Conservation (phyloP, 2,888 invertebrate genomes). For the Lasioglossum vierecki region DNA sequence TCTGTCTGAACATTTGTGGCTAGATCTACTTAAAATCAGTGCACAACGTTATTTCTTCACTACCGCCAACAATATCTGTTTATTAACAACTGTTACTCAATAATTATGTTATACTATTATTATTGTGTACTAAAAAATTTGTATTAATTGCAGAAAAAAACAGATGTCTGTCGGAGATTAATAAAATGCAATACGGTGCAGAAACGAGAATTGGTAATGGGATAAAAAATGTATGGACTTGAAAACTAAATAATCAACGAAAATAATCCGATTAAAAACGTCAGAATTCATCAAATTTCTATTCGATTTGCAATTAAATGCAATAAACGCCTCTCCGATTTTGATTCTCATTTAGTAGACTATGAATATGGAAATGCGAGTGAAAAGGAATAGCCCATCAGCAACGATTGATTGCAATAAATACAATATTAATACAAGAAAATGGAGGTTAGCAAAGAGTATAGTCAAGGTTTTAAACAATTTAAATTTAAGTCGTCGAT, state of each 20-base stretch:
- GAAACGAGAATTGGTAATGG: background rate
- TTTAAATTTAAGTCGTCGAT: background rate
- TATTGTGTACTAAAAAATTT: background rate
- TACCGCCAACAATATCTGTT: too few species aligned
- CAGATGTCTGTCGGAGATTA: background rate
- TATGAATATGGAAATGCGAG: background rate
- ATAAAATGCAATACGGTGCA: background rate
- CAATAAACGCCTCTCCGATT: background rate
- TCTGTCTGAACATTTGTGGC: background rate
- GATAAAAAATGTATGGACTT: background rate
- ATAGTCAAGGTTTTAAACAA: background rate
- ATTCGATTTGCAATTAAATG: background rate
- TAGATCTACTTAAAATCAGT: background rate
- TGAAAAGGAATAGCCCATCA: background rate
- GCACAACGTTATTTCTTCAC: too few species aligned
- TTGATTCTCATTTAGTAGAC: background rate
- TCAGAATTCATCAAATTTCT: background rate
- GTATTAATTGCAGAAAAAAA: background rate
- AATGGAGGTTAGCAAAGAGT: background rate
- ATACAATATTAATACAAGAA: background rate
- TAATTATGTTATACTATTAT: background rate
- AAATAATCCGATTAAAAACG: background rate
- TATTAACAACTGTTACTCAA: background rate
- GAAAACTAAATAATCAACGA: background rate
- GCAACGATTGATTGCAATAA: background rate